A percentile compares a stretch with the other conserved stretches of the same genome.
These are phyloP conservation scores for Oscheius sp. DNA, from an alignment of 2,888 invertebrate genomes.

Conservation along the genomic window DNA sequence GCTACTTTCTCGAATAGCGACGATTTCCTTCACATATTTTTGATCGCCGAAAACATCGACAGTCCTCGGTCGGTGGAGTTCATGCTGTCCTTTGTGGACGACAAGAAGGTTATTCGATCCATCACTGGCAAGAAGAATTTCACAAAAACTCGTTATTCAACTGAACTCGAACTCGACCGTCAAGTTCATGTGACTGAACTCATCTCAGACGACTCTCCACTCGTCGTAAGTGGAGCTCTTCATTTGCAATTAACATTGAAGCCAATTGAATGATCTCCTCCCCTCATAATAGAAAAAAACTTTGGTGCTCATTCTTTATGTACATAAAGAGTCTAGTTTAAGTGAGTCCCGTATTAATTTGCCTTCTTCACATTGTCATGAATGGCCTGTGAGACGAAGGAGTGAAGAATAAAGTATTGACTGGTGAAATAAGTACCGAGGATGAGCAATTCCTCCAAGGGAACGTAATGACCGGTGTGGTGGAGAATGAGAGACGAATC, in stretches of 20 bases:
- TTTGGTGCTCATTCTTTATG: neutral
- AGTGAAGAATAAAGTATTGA: slow-evolving; percentile 50
- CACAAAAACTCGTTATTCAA: slow-evolving; percentile 71
- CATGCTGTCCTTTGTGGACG: slow-evolving; percentile 69
- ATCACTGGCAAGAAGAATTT: slow-evolving; percentile 72
- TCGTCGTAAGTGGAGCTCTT: slow-evolving; percentile 55
- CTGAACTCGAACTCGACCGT: slow-evolving; percentile 72
- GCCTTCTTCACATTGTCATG: slow-evolving; percentile 14
- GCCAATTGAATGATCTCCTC: slow-evolving; percentile 57
- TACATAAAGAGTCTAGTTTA: neutral
- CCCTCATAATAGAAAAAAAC: neutral
- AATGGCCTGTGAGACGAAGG: slow-evolving; percentile 26
- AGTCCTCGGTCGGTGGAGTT: slow-evolving; percentile 63
- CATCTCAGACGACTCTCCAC: slow-evolving; percentile 55
- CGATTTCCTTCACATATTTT: slow-evolving; percentile 49
- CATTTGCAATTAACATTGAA: slow-evolving; percentile 57
- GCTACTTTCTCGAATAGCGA: slow-evolving; percentile 17
- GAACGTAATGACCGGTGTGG: slow-evolving; percentile 50
- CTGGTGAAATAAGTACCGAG: slow-evolving; percentile 61
- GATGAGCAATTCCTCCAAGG: slow-evolving; percentile 40
- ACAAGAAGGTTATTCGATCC: slow-evolving; percentile 70
- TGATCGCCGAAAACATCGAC: slow-evolving; percentile 63
- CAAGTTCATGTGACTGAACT: slow-evolving; percentile 69
- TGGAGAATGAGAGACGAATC: slow-evolving; percentile 59
- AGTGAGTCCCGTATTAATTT: slow-evolving; percentile 5